Conservation (phyloP, 1,140 invertebrate genomes). For the Bombus pascuorum region DNA sequence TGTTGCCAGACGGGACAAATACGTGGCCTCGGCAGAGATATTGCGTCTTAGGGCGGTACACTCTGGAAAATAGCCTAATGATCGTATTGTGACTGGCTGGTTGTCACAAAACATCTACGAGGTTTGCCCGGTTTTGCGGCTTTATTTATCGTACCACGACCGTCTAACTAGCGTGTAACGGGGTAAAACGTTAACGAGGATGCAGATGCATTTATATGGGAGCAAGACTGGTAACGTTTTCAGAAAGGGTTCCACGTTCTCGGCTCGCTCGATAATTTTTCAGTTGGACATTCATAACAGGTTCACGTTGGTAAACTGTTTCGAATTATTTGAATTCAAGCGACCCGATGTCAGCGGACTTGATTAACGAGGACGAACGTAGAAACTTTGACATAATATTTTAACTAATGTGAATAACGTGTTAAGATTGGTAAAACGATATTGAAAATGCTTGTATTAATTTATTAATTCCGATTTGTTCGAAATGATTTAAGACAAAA, state of each 20-base stretch:
- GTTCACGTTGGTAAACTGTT: too few relatives aligned
- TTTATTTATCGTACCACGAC: constrained; percentile 44
- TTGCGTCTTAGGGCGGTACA: constrained; percentile 58
- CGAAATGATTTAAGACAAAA: neutral
- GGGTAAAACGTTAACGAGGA: constrained; percentile 45
- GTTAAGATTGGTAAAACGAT: too few relatives aligned
- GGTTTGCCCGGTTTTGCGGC: constrained; percentile 9
- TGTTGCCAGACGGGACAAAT: constrained; percentile 72
- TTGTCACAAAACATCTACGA: constrained; percentile 55
- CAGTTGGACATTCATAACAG: neutral
- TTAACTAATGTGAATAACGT: too few relatives aligned
- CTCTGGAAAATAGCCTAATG: constrained; percentile 67
- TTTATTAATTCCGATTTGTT: too few relatives aligned
- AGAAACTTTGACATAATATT: too few relatives aligned
- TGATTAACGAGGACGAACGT: too few relatives aligned
- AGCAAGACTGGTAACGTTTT: constrained; percentile 13
- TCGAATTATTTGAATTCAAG: too few relatives aligned
- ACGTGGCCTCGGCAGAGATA: constrained; percentile 61
- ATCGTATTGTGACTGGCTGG: constrained; percentile 63
- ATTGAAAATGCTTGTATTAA: too few relatives aligned
- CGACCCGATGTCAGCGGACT: too few relatives aligned
- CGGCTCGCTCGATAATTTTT: constrained; percentile 22
- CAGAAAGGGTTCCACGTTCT: constrained; percentile 10
- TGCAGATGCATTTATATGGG: constrained; percentile 52
- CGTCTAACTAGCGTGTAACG: constrained; percentile 40